Conservation (phyloP, 2,888 invertebrate species). For the Diaphora mendica region DNA sequence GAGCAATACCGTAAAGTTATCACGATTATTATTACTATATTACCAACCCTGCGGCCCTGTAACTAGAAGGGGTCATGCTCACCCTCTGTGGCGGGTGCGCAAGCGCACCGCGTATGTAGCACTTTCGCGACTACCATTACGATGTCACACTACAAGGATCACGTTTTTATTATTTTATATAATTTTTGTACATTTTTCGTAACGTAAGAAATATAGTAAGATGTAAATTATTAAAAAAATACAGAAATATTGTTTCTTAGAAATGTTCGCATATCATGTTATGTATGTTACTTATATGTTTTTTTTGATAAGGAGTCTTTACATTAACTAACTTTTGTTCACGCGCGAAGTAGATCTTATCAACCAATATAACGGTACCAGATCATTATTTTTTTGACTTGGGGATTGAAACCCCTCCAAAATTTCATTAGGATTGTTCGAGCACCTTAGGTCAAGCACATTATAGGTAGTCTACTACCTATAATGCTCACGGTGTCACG, state of each 20-base stretch:
- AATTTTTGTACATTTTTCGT: background rate
- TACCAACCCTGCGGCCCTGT: conserved; percentile 30
- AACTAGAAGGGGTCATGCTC: conserved; percentile 55
- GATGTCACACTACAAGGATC: background rate
- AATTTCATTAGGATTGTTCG: no score
- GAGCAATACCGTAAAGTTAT: conserved; percentile 22
- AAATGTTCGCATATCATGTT: background rate
- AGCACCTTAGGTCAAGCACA: no score
- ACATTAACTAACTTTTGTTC: no score
- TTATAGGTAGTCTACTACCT: no score
- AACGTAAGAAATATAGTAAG: background rate
- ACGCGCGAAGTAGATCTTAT: no score
- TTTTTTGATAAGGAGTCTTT: no score
- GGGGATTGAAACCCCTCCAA: no score
- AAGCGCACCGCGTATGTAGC: conserved; percentile 51
- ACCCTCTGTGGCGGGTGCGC: conserved; percentile 62
- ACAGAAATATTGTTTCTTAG: background rate
- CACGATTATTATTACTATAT: conserved; percentile 34
- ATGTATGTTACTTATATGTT: no score
- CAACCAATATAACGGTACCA: no score
- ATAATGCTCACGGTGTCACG: no score
- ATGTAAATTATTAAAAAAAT: background rate
- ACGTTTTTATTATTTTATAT: conserved; percentile 30
- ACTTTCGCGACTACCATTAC: conserved; percentile 43
- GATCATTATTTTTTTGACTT: no score